Evolutionary conservation across 2,888 invertebrate species (phyloP).

Genomic region (Cerceris ruficornis): DNA sequence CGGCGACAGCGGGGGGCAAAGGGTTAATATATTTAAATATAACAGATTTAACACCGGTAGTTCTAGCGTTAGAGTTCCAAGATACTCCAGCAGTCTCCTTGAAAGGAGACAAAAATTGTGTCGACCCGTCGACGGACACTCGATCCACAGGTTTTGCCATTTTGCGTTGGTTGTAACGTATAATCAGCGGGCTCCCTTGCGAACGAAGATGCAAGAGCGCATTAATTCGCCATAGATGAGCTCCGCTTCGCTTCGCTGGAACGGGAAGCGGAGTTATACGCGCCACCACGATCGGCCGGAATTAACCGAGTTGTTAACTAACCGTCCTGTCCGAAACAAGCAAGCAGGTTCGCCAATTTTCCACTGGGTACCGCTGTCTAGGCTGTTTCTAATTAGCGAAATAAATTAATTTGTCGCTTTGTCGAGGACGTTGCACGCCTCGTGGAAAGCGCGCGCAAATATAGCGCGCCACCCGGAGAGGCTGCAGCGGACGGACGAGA

Average conservation of each 20-base stretch:
- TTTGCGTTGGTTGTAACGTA: slow-evolving; percentile 21
- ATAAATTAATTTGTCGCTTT: slow-evolving; percentile 11
- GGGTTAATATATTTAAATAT: too few relatives aligned
- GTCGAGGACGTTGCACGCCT: neutral
- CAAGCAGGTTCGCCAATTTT: slow-evolving; percentile 9
- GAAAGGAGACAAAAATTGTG: too few relatives aligned
- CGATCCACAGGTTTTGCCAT: neutral
- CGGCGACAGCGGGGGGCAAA: too few relatives aligned
- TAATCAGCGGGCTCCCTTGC: neutral
- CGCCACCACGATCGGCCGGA: slow-evolving; percentile 3
- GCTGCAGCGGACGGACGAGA: too few relatives aligned
- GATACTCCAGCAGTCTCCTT: too few relatives aligned
- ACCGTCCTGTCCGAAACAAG: neutral
- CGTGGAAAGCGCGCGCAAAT: neutral
- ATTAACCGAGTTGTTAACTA: slow-evolving; percentile 15
- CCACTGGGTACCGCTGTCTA: neutral
- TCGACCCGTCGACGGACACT: neutral
- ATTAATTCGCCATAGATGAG: slow-evolving; percentile 3
- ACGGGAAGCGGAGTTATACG: slow-evolving; percentile 8
- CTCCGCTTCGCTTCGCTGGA: slow-evolving; percentile 5
- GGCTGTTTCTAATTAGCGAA: slow-evolving; percentile 10
- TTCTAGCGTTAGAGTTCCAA: too few relatives aligned
- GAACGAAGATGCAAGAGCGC: neutral
- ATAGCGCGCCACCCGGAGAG: neutral
- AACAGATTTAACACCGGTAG: too few relatives aligned